Evolutionary conservation across 1,140 invertebrate species (phyloP), one percentile per base, ranked within the genome.

Genomic region (Drosophila kohkoa): DNA sequence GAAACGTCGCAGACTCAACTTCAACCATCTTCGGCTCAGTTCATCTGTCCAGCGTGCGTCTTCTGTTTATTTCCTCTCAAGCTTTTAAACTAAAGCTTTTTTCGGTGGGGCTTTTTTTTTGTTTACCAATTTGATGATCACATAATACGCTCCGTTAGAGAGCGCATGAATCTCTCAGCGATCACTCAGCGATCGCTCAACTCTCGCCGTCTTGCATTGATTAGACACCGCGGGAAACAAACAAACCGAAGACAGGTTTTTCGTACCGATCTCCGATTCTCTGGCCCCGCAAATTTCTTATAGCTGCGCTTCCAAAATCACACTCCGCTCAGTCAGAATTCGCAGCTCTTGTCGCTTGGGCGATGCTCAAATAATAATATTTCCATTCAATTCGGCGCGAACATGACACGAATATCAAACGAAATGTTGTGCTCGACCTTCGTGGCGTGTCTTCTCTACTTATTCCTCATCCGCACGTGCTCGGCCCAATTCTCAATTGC

Each of bases 281-380:
- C 25, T 6, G 32, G 32, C 35, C 35, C 35, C 35, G 8, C 35
- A 38, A 38, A 11, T 55, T 51, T 54, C 68, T 87, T 71, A 76
- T 67, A 80, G 66, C 62, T 60, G 49, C 78, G 28, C 32, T 20
- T n/a, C 58, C 45, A 43, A 28, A 54, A 67, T 63, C 11, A 45
- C 43, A 69, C 67, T 60, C 68, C 78, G 43, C 64, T 70, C 82
- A 87, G 82, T 87, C 62, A 80, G 81, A 83, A 75, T 77, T 51
- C 30, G 51, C 25, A 51, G 64, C 58, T 80, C 83, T 49, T 11
- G 30, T 54, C 30, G 82, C 65, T 32, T 75, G 55, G 77, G 41
- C 54, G 75, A 46, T 41, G 35, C 35, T 38, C 35, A 7, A 38
- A 20, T 58, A 16, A 10, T 52, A 45, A n/a, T 60, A 25, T 25